A percentile compares a stretch with the other conserved stretches of the same genome.
Evolutionary conservation across 2,888 invertebrate genomes (phyloP).

Genomic region (Poecilobothrus nobilitatus): DNA sequence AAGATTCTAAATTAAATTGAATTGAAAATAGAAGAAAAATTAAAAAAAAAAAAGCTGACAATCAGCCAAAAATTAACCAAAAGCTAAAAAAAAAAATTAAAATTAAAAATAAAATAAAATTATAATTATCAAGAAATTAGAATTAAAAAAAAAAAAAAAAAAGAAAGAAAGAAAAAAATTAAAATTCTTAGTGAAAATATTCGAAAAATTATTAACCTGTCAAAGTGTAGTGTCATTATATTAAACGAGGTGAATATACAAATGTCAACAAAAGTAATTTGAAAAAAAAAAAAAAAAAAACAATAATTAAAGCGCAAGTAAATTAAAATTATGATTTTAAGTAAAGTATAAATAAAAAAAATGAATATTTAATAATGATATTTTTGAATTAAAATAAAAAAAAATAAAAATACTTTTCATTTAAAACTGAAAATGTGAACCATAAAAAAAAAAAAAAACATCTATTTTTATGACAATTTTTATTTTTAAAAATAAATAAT

Average conservation of each 20-base stretch:
- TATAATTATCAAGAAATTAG: too few species aligned
- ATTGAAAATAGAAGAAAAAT: not conserved
- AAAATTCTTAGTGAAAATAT: not conserved
- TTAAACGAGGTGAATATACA: not conserved
- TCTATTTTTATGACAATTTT: too few species aligned
- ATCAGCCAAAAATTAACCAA: not conserved
- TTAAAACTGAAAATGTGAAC: too few species aligned
- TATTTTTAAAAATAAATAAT: too few species aligned
- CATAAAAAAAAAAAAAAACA: too few species aligned
- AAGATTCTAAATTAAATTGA: too few species aligned
- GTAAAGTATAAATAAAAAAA: not conserved
- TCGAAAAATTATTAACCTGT: not conserved
- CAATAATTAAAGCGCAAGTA: not conserved
- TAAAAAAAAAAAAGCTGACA: not conserved
- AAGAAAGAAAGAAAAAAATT: not conserved
- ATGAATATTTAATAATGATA: not conserved
- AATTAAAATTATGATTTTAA: not conserved
- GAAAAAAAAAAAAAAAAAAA: not conserved
- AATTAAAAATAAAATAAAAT: too few species aligned
- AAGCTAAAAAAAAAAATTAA: too few species aligned
- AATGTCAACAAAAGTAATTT: not conserved
- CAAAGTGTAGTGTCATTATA: not conserved
- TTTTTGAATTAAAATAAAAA: not conserved
- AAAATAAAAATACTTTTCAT: not conserved
- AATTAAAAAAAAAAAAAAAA: not conserved